Evolutionary conservation across 2,797 vertebrate species (phyloP), one percentile per base, ranked within the genome.

Genomic region (Thunnus albacares): DNA sequence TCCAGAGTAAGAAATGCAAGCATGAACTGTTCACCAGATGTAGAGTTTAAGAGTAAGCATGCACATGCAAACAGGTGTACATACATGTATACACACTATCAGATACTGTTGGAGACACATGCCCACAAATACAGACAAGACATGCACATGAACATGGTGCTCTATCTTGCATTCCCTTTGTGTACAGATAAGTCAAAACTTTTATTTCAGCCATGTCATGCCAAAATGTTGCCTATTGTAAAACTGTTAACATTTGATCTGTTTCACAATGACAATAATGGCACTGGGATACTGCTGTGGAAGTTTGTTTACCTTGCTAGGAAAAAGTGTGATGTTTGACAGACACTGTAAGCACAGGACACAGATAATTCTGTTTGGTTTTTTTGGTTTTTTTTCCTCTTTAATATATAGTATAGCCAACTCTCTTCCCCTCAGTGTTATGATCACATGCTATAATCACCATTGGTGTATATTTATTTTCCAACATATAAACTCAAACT

Each of bases 401-500:
- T 33, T 33, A 33, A 38, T 43, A 38, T 43, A 43, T 43, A 43
- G 20, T 8, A 22, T 13, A 30, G 12, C 28, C 17, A 64, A 9
- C 47, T 74, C 62, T 74, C 62, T 43, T 4, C 35, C 17, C 57
- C 12, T 51, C 41, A 55, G 60, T 80, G 41, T 80, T 74, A 56
- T 62, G 63, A 59, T 63, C 64, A 77, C 4, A 22, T 33, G 26
- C 60, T 68, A 47, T 67, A 71, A 70, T 75, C 5, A 63, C n/a
- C 0, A 51, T 24, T 56, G 68, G 64, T 71, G 59, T 75, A 63
- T 84, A 88, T 81, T 79, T 67, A 88, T 76, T 77, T 67, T 86
- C 80, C 60, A 83, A 71, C 74, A 81, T 71, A 74, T 70, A 83
- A 86, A 85, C 69, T 52, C 65, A 74, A 81, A 77, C 76, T 75